Percentiles rank a stretch among this genome's conserved stretches.
Evolutionary conservation across 2,113 vertebrate genomes (phyloP).

Genomic region (Pungitius pungitius): DNA sequence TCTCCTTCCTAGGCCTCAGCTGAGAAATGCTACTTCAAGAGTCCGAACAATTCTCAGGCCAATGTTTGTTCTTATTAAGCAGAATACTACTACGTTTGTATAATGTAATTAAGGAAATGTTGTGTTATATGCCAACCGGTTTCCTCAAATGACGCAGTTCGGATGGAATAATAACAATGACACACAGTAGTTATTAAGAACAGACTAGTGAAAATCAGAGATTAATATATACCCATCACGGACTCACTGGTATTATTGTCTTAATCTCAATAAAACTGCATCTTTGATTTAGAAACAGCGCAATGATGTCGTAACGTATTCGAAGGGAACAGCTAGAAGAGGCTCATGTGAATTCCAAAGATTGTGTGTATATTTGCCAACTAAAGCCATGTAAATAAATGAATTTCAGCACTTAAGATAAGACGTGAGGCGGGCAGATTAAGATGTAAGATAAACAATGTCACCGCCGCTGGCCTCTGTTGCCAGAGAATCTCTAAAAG

Average conservation of each 20-base stretch:
- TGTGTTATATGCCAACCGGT: not conserved
- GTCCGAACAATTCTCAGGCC: not conserved
- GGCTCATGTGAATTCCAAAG: not conserved
- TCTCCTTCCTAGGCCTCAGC: no score
- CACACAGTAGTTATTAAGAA: not conserved
- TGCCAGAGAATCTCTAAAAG: not conserved
- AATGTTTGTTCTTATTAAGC: not conserved
- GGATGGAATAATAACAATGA: not conserved
- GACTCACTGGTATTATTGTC: not conserved
- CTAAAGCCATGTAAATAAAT: not conserved
- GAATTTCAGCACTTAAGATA: not conserved
- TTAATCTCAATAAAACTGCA: not conserved
- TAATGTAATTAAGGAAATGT: not conserved
- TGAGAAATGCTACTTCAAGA: not conserved
- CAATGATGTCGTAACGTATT: not conserved
- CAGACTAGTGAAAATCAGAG: not conserved
- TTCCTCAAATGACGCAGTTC: not conserved
- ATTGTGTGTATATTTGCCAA: not conserved
- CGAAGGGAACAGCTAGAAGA: not conserved
- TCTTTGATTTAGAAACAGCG: not conserved
- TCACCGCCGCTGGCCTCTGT: not conserved
- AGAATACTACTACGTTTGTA: not conserved
- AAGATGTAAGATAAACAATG: not conserved
- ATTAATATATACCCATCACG: not conserved
- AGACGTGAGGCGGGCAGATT: not conserved